Evolutionary conservation across 2,797 vertebrate species (phyloP), one percentile per base, ranked within the genome.

Genomic region (Stomatorhinus walkeri): DNA sequence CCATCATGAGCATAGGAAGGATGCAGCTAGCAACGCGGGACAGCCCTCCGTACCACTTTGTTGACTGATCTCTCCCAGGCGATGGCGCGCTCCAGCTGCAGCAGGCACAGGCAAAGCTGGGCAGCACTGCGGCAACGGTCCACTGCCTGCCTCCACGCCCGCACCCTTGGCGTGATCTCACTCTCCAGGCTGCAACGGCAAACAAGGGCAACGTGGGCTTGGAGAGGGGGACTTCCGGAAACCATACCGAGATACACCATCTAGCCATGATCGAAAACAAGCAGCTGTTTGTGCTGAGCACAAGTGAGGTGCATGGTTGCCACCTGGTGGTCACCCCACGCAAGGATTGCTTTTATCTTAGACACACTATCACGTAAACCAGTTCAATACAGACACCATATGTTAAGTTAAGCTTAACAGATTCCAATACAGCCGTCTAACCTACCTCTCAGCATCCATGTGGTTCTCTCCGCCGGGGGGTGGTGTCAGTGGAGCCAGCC

Each of bases 61-160:
- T 97, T 96, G 49, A 99, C 96, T 0, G 98, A 99, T 90, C 97
- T 97, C 94, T 99, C 98, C 98, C 98, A 99, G 83, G 98, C 98
- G 0, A 99, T 97, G 91, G 98, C 97, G 88, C 95, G 96, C 93
- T 99, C 98, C 90, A 99, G 95, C 93, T 99, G 98, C 79, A 96
- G 93, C 88, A 99, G 91, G 92, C 98, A 99, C 16, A 98, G 93
- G 48, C 96, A 96, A 89, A 99, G 94, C 92, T 99, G 98, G 0
- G 98, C 97, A 0, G 97, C 97, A 1, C 97, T 99, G 79, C 97
- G 96, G 91, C 97, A 97, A 1, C 97, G 96, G 91, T 98, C 97
- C 87, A 99, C 94, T 0, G 96, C 97, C 92, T 99, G 98, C 19
- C 97, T 95, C 98, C 98, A 99, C 0, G 95, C 95, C 84, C 97